Conservation (phyloP, 2,113 vertebrate genomes). For the Campylomormyrus numenius region DNA sequence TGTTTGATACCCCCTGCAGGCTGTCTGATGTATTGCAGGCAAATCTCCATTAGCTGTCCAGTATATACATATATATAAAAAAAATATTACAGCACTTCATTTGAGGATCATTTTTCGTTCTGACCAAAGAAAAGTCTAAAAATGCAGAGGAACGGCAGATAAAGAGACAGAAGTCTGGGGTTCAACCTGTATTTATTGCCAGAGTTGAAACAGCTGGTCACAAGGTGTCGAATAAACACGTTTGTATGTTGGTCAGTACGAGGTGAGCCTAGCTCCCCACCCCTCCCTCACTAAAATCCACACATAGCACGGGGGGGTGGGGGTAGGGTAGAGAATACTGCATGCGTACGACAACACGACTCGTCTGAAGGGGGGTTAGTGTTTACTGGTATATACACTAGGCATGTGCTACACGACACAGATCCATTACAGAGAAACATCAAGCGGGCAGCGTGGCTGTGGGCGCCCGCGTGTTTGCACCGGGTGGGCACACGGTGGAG, state of each 20-base stretch:
- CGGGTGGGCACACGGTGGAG: background rate
- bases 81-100: background rate
- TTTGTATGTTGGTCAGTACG: background rate
- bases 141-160: background rate
- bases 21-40: background rate
- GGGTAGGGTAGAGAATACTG: background rate
- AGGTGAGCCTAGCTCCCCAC: background rate
- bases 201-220: conserved; percentile 18
- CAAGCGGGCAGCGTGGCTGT: background rate
- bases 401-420: background rate
- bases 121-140: background rate
- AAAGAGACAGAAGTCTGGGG: background rate
- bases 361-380: background rate
- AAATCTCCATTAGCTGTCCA: background rate
- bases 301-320: background rate
- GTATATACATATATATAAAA: background rate
- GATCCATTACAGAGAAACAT: background rate
- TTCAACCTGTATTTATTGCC: conserved; percentile 24
- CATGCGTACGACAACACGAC: background rate
- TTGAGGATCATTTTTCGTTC: background rate
- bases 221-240: background rate
- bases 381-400: background rate
- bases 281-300: background rate
- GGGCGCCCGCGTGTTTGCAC: background rate
- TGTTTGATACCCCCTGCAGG: background rate